phyloP scores from a whole-genome alignment of 2,888 invertebrate genomes.

The Lepidocyrtinus sp. region DNA sequence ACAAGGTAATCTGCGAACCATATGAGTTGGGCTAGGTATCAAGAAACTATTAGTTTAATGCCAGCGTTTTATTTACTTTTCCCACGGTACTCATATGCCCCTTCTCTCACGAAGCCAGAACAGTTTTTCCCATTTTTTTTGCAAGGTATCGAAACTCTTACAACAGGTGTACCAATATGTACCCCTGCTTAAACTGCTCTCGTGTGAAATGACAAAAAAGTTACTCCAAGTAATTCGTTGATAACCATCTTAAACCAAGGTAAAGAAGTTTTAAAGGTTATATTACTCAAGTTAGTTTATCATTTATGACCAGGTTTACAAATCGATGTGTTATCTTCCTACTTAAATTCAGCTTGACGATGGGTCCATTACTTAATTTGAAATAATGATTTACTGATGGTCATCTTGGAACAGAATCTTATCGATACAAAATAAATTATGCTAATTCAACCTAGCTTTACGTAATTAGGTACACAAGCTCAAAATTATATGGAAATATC shows the following conservation, averaged over 20 bases:
- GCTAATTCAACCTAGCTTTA: too few relatives aligned
- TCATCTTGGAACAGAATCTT: too few relatives aligned
- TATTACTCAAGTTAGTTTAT: not conserved
- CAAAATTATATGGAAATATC: too few relatives aligned
- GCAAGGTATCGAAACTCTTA: not conserved
- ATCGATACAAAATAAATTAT: too few relatives aligned
- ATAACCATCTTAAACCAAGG: not conserved
- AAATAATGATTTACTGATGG: too few relatives aligned
- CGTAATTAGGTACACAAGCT: too few relatives aligned
- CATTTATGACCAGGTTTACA: not conserved
- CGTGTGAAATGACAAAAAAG: not conserved
- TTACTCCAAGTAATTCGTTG: not conserved
- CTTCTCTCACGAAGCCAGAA: not conserved
- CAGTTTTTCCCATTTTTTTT: not conserved
- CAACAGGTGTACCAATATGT: not conserved
- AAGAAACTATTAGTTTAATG: not conserved
- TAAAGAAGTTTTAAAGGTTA: not conserved
- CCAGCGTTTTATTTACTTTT: not conserved
- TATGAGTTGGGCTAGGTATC: not conserved
- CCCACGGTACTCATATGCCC: not conserved
- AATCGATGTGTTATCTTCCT: not conserved
- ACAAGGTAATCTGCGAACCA: not conserved
- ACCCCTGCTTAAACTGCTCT: not conserved
- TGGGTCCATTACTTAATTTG: too few relatives aligned
- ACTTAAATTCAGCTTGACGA: too few relatives aligned